These are phyloP conservation scores for Mizuhopecten yessoensis DNA, from an alignment of 1,140 invertebrate species.

Conservation along the genomic window DNA sequence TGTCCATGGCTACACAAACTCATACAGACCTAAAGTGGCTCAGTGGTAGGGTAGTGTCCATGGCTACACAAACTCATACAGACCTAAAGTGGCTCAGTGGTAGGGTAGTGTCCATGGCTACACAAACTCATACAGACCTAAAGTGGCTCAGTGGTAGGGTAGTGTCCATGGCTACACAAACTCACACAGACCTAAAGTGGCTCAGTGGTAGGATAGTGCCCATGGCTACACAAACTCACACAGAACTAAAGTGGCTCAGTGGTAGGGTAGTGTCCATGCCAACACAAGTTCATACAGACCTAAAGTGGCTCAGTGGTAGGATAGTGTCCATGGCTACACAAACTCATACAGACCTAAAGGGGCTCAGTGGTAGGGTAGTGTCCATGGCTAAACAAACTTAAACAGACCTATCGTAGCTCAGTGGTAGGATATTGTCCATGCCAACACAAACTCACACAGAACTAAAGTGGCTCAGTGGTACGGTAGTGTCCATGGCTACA, in stretches of 20 bases:
- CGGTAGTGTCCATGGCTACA: not conserved
- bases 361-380: not conserved
- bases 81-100: too few relatives aligned
- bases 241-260: not conserved
- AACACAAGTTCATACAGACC: not conserved
- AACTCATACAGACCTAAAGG: not conserved
- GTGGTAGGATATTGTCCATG: not conserved
- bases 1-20: too few relatives aligned
- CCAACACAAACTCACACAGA: not conserved
- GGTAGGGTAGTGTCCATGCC: not conserved
- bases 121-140: too few relatives aligned
- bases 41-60: too few relatives aligned
- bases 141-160: too few relatives aligned
- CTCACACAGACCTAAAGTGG: too few relatives aligned
- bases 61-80: too few relatives aligned
- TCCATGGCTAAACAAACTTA: not conserved
- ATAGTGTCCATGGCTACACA: not conserved
- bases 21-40: too few relatives aligned
- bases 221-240: not conserved
- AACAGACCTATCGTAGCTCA: not conserved
- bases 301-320: too few relatives aligned
- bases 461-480: not conserved
- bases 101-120: too few relatives aligned
- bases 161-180: too few relatives aligned
- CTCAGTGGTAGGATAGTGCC: not conserved